Percentiles rank a stretch among this genome's conserved stretches.
Evolutionary conservation across 1,140 invertebrate species (phyloP).

Genomic region (Eulimnadia texana): DNA sequence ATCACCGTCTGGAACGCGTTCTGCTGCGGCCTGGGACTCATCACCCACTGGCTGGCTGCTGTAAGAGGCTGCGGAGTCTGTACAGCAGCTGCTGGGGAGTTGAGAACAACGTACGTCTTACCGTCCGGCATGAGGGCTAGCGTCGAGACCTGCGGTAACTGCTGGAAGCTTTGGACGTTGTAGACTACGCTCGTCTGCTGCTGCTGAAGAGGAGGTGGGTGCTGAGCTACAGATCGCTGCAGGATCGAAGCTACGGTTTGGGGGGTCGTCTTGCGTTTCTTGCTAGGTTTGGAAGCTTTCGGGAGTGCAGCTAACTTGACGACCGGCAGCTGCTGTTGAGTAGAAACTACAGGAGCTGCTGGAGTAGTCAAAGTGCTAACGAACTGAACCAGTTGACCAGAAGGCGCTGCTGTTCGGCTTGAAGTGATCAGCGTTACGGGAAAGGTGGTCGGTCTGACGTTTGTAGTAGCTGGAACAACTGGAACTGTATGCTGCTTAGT

Average conservation of each 20-base stretch:
- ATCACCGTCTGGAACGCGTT: too few species aligned
- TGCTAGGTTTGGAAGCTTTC: neutral
- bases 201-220: neutral
- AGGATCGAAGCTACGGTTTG: conserved; percentile 57
- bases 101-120: conserved; percentile 13
- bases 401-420: neutral
- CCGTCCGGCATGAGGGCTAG: conserved; percentile 50
- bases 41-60: conserved; percentile 39
- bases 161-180: conserved; percentile 13
- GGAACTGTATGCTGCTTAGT: neutral
- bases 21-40: too few species aligned
- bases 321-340: neutral
- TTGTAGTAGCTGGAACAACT: neutral
- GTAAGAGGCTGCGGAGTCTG: too few species aligned
- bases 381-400: neutral
- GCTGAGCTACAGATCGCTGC: conserved; percentile 31
- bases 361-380: neutral
- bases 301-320: neutral
- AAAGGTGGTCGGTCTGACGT: neutral
- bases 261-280: conserved; percentile 34
- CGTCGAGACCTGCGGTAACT: conserved; percentile 33
- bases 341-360: too few species aligned
- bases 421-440: neutral
- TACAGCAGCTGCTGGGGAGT: conserved; percentile 16
- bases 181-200: neutral